A percentile compares a stretch with the other conserved stretches of the same genome.
Evolutionary conservation across 1,140 invertebrate species (phyloP).

Genomic region (Chironomus tepperi): DNA sequence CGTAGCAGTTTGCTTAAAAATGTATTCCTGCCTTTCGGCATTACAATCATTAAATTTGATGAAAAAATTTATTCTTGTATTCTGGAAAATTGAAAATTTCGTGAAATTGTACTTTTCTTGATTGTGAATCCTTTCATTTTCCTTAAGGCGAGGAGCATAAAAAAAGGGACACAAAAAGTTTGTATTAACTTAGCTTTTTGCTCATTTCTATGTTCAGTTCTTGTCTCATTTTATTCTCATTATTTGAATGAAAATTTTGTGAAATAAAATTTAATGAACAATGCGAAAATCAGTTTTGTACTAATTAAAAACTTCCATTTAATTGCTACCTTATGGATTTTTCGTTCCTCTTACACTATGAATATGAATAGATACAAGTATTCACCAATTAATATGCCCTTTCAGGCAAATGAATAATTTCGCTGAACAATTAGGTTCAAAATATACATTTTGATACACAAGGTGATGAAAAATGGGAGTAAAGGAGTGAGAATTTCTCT

Average conservation of each 20-base stretch:
- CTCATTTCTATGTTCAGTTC: neutral
- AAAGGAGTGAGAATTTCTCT: neutral
- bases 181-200: neutral
- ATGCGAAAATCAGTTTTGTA: neutral
- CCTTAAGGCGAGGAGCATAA: neutral
- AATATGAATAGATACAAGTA: too few species aligned
- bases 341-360: neutral
- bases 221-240: neutral
- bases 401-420: neutral
- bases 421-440: neutral
- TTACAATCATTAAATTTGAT: too few species aligned
- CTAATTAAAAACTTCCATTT: neutral
- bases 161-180: neutral
- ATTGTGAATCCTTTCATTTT: neutral
- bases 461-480: neutral
- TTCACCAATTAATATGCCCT: neutral
- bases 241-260: neutral
- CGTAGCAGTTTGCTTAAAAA: too few species aligned
- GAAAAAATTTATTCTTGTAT: too few species aligned
- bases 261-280: neutral
- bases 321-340: constrained; percentile 12
- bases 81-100: neutral
- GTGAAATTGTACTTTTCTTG: neutral
- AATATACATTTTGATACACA: neutral
- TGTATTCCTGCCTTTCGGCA: too few species aligned